Conservation (phyloP, 1,140 invertebrate genomes). For the Macrotrachela quadricornifera region DNA sequence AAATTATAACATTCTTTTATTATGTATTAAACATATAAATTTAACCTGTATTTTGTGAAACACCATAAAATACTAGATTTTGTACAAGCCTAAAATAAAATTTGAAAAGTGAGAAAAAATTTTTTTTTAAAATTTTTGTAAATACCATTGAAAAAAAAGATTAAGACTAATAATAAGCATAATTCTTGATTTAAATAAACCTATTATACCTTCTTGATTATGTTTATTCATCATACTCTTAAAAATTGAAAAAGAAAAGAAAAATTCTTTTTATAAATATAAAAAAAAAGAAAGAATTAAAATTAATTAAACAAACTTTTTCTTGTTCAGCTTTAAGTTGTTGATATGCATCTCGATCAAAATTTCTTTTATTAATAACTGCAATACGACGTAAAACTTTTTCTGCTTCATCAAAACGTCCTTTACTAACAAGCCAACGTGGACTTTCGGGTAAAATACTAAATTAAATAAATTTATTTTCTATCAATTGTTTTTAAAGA, state of each 20-base stretch:
- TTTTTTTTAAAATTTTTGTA: too few relatives aligned
- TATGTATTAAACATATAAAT: too few relatives aligned
- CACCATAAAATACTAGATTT: slow-evolving; percentile 8
- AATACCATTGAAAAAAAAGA: background rate
- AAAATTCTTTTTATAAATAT: background rate
- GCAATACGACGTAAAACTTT: slow-evolving; percentile 14
- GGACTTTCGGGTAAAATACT: slow-evolving; percentile 20
- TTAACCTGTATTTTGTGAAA: background rate
- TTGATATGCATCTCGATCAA: background rate
- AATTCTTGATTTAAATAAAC: background rate
- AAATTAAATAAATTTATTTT: background rate
- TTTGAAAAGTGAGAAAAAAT: too few relatives aligned
- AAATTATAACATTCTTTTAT: too few relatives aligned
- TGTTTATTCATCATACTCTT: background rate
- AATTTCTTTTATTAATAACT: slow-evolving; percentile 13
- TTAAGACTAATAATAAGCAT: background rate
- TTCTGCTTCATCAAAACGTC: slow-evolving; percentile 15
- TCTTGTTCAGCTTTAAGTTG: too few relatives aligned
- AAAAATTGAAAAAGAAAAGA: background rate
- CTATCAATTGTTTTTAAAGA: background rate
- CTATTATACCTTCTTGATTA: background rate
- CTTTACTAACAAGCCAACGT: slow-evolving; percentile 17
- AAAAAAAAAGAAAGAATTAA: background rate
- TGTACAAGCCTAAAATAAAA: slow-evolving; percentile 1
- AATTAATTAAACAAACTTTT: background rate